Evolutionary conservation across 2,797 vertebrate species (phyloP).

Genomic region (Choloepus didactylus): DNA sequence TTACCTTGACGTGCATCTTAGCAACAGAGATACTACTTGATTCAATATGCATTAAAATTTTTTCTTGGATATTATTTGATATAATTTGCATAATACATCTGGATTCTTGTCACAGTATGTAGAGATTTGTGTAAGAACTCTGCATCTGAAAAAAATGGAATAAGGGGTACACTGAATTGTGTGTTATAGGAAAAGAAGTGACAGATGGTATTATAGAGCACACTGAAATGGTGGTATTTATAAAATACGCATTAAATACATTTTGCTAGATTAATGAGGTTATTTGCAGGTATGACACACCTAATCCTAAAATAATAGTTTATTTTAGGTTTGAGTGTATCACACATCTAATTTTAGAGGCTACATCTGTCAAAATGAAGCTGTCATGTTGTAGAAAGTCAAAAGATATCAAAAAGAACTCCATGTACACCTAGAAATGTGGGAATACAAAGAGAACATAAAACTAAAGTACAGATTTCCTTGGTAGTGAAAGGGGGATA

Average conservation of each 20-base stretch:
- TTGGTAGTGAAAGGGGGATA: background rate
- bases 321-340: constrained; percentile 85
- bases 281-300: constrained; percentile 89
- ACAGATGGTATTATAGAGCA: constrained; percentile 86
- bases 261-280: constrained; percentile 86
- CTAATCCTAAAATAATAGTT: constrained; percentile 85
- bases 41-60: constrained; percentile 76
- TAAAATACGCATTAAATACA: constrained; percentile 87
- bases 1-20: constrained; percentile 34
- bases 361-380: constrained; percentile 86
- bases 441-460: constrained; percentile 65
- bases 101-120: constrained; percentile 68
- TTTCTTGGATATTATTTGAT: constrained; percentile 78
- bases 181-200: constrained; percentile 85
- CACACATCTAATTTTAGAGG: constrained; percentile 86
- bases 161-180: constrained; percentile 84
- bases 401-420: constrained; percentile 79
- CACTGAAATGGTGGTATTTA: constrained; percentile 86
- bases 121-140: constrained; percentile 70
- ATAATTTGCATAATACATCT: constrained; percentile 77
- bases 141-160: constrained; percentile 73
- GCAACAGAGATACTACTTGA: constrained; percentile 66
- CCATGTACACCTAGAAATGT: constrained; percentile 71
- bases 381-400: constrained; percentile 83
- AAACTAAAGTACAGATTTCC: constrained; percentile 19